Percentiles rank a stretch among this genome's conserved stretches.
Conservation (phyloP, 2,888 invertebrate species). For the Agonopterix alstromeriana region DNA sequence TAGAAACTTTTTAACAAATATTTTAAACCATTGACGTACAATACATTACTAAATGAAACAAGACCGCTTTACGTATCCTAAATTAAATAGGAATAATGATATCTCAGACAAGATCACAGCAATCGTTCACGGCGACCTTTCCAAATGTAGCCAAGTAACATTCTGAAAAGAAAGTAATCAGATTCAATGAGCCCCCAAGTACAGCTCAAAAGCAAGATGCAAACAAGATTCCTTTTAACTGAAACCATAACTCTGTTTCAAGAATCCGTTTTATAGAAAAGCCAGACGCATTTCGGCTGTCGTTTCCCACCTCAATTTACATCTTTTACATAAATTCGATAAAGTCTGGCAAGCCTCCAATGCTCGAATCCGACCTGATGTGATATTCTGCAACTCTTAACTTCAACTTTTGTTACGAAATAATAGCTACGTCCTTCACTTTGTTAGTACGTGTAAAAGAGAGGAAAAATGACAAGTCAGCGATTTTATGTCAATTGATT, state of each 20-base stretch:
- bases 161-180: not conserved
- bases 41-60: too few species aligned
- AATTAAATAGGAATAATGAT: too few species aligned
- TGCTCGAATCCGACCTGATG: constrained; percentile 4
- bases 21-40: too few species aligned
- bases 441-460: too few species aligned
- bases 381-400: not conserved
- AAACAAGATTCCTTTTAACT: not conserved
- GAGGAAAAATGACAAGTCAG: too few species aligned
- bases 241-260: not conserved
- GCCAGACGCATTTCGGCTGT: constrained; percentile 26
- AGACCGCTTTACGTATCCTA: too few species aligned
- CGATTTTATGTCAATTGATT: too few species aligned
- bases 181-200: too few species aligned
- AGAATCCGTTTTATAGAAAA: constrained; percentile 19
- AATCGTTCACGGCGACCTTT: too few species aligned
- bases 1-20: too few species aligned
- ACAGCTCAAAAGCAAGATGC: not conserved
- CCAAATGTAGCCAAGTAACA: not conserved
- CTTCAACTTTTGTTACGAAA: not conserved
- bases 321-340: constrained; percentile 62
- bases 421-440: not conserved
- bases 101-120: too few species aligned
- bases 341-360: constrained; percentile 56
- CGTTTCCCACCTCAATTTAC: constrained; percentile 57